phyloP scores from a whole-genome alignment of 1,140 invertebrate species.

The Drosophila pallidifrons region DNA sequence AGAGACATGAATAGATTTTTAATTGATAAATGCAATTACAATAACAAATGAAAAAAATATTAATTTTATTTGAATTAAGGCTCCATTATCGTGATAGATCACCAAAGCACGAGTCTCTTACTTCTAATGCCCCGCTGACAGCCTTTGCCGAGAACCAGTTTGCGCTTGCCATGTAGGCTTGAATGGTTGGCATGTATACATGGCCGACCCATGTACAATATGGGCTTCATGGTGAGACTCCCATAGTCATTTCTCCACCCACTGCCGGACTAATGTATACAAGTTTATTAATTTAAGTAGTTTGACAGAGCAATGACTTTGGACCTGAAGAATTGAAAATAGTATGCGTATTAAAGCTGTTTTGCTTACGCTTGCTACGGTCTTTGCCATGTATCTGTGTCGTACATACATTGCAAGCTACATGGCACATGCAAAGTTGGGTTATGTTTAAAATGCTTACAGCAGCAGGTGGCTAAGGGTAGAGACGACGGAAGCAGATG shows the following conservation, averaged over 20 bases:
- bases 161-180: slow-evolving; percentile 66
- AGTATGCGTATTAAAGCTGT: neutral
- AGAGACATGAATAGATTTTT: slow-evolving; percentile 14
- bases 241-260: slow-evolving; percentile 20
- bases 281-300: neutral
- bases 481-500: slow-evolving; percentile 25
- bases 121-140: slow-evolving; percentile 40
- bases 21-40: neutral
- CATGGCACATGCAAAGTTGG: slow-evolving; percentile 60
- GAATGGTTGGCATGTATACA: slow-evolving; percentile 64
- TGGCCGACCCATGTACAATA: neutral
- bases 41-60: neutral
- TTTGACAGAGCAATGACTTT: neutral
- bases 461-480: slow-evolving; percentile 34
- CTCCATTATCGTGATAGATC: no score
- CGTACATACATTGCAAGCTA: slow-evolving; percentile 60
- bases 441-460: slow-evolving; percentile 62
- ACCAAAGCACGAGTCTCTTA: neutral
- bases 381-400: slow-evolving; percentile 56
- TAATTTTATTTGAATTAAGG: no score
- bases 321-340: neutral
- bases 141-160: slow-evolving; percentile 69
- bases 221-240: slow-evolving; percentile 67
- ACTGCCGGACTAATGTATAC: no score
- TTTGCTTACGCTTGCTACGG: slow-evolving; percentile 27